Base-by-base conservation (phyloP, 1,140 invertebrate genomes). In the Hesperophylax magnus region DNA sequence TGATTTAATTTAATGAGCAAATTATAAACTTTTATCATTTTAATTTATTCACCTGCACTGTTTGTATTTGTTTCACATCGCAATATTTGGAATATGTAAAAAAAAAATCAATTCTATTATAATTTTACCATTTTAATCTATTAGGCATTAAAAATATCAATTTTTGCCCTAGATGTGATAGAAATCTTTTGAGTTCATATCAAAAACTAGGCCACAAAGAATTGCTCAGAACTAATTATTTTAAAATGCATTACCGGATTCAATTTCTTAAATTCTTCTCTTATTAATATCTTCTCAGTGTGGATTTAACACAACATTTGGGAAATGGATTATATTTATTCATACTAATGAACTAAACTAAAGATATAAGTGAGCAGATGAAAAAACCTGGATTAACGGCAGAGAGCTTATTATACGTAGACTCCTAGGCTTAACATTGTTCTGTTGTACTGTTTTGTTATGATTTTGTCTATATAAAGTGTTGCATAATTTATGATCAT, bases 361-460 rank as follows among this genome's bases (percentile, higher is more conserved):
- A 27, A 39, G 14, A 15, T 67, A 27, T 71, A 58, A 75, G 52
- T 75, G 53, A 75, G 71, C 71, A 75, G 71, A 75, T 34, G 52
- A 31, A 72, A 17, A 58, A 75, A 31, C n/a, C 22, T 31, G 31
- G 14, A 75, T 18, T 58, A 52, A 58, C n/a, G 71, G 24, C 71
- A 75, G 71, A 75, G 52, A 75, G 71, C 71, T 75, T 58, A 56
- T 56, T 56, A 75, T 24, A 58, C 52, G 71, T 75, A 75, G 71
- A 75, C 71, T 75, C 71, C 71, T 54, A n/a, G 54, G 71, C 52
- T 58, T 75, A 56, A 56, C 71, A 56, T 15, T 71, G n/a, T 71
- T n/a, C 24, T 65, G 22, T 67, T 27, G 61, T 31, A 24, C 7
- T 27, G 27, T 65, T n/a, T 67, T 67, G 9, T 27, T 69, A 39